Conservation (phyloP, 2,113 vertebrate species). For the Sceloporus tristichus region DNA sequence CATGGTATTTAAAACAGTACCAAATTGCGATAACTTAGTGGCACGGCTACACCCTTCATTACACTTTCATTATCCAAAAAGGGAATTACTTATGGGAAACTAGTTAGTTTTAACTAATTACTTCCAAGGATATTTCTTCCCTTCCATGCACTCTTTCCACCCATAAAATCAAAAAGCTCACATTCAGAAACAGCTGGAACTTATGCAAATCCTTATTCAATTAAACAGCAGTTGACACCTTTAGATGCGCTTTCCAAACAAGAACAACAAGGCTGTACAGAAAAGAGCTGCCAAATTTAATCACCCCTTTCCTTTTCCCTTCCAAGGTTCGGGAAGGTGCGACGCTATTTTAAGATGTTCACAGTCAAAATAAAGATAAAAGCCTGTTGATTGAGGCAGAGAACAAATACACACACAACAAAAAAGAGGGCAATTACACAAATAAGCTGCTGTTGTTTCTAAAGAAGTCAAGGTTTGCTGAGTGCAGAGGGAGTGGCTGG, state of each 20-base stretch:
- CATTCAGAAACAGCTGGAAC: conserved; percentile 63
- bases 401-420: neutral
- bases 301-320: neutral
- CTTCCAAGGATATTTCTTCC: no score
- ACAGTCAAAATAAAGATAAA: conserved; percentile 29
- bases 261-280: neutral
- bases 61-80: no score
- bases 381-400: conserved; percentile 19
- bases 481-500: neutral
- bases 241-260: conserved; percentile 21
- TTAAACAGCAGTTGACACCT: conserved; percentile 55
- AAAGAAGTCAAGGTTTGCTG: neutral
- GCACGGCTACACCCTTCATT: no score
- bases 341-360: conserved; percentile 29
- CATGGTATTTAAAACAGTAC: no score
- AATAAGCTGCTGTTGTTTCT: neutral
- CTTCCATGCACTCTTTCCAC: no score
- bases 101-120: no score
- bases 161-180: neutral
- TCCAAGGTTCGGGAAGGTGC: conserved; percentile 28
- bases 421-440: neutral
- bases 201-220: conserved; percentile 47
- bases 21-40: no score
- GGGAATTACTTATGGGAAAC: no score
- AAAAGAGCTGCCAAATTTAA: conserved; percentile 28